A percentile compares a stretch with the other conserved stretches of the same genome.
These are phyloP conservation scores for Pteronotus mesoamericanus DNA, from an alignment of 2,797 vertebrate species.

Conservation along the genomic window DNA sequence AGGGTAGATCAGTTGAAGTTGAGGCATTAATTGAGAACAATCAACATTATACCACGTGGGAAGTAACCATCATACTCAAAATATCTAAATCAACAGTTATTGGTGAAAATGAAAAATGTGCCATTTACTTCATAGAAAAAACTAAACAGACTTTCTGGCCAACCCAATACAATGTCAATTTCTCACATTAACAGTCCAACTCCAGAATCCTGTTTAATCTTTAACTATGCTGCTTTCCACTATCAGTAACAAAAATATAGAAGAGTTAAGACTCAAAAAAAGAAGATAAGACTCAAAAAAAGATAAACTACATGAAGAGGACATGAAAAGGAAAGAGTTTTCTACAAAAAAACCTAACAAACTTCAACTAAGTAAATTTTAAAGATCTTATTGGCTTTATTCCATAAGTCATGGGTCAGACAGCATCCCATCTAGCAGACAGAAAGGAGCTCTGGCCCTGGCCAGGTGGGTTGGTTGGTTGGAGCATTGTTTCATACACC, in stretches of 20 bases:
- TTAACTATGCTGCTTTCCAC: neutral
- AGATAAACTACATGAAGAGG: neutral
- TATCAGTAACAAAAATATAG: neutral
- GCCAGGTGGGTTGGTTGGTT: neutral
- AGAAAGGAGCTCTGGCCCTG: neutral
- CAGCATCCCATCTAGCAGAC: neutral
- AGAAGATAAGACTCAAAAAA: neutral
- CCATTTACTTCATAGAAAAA: neutral
- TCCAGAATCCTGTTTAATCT: neutral
- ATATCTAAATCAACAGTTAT: neutral
- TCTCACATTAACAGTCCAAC: neutral
- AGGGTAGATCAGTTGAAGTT: no score
- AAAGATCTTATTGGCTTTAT: neutral
- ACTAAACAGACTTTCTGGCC: neutral
- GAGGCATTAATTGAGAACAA: neutral
- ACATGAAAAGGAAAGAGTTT: neutral
- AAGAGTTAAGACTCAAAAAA: neutral
- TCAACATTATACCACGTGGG: neutral
- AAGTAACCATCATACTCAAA: neutral
- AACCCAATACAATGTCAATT: neutral
- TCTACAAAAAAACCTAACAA: neutral
- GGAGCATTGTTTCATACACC: neutral
- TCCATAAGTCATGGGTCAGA: neutral
- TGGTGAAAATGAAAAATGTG: neutral
- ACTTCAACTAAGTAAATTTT: neutral